A percentile compares a stretch with the other conserved stretches of the same genome.
These are phyloP conservation scores for Cercopithecus mona DNA, from an alignment of 2,113 vertebrate species.

Conservation along the genomic window DNA sequence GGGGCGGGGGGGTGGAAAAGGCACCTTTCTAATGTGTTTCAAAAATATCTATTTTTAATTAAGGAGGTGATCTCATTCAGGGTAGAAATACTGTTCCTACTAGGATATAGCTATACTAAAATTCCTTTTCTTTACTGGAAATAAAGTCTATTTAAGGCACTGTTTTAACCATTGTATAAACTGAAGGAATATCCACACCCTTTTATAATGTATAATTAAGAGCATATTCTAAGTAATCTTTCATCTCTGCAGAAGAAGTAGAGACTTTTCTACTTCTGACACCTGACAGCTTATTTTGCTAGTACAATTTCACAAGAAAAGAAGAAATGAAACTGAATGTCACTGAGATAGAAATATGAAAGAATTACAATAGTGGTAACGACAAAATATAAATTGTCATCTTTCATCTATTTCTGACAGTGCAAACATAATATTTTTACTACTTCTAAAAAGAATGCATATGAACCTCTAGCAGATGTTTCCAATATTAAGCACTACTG, in stretches of 20 bases:
- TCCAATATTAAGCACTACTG: constrained; percentile 52
- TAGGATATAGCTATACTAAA: neutral
- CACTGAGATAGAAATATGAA: constrained; percentile 43
- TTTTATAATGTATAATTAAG: constrained; percentile 33
- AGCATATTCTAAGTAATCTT: constrained; percentile 61
- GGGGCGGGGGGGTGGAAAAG: accelerated
- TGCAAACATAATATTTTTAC: constrained; percentile 55
- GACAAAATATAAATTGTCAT: constrained; percentile 65
- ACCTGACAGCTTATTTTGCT: constrained; percentile 61
- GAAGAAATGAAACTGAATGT: constrained; percentile 47
- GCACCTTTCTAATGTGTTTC: neutral
- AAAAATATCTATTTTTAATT: neutral
- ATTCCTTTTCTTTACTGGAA: neutral
- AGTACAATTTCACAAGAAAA: constrained; percentile 30
- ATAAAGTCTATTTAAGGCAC: neutral
- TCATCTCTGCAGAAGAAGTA: constrained; percentile 2
- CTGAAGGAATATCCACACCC: neutral
- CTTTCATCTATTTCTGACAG: constrained; percentile 64
- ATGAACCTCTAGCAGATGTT: constrained; percentile 6
- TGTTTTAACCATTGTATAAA: neutral
- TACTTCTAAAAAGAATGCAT: constrained; percentile 40
- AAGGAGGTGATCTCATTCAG: neutral
- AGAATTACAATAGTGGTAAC: constrained; percentile 38
- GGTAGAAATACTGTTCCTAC: neutral
- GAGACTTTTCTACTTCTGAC: constrained; percentile 42